A percentile compares a stretch with the other conserved stretches of the same genome.
Evolutionary conservation across 2,797 vertebrate species (phyloP).

Genomic region (Gallinago stenura): DNA sequence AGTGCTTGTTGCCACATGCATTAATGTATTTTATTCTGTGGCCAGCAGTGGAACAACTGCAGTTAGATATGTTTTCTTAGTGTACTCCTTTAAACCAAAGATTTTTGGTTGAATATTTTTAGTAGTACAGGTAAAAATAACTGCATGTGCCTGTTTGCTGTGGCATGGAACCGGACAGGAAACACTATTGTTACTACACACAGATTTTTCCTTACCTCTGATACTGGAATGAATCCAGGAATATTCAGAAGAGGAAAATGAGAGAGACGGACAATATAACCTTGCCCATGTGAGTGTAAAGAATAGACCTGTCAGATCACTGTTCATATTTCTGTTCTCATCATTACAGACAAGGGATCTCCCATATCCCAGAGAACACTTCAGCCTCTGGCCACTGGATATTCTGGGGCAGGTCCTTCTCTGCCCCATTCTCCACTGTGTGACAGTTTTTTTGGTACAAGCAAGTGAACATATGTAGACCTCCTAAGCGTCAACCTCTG

Average conservation of each 20-base stretch:
- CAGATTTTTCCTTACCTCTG: background rate
- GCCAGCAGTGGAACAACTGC: background rate
- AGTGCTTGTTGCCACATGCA: background rate
- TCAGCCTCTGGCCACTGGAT: background rate
- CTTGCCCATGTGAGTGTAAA: background rate
- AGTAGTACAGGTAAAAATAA: conserved; percentile 25
- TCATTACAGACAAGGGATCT: rapidly evolving
- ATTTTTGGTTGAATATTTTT: background rate
- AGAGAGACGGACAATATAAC: background rate
- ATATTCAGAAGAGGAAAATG: background rate
- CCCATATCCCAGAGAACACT: background rate
- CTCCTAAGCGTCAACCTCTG: background rate
- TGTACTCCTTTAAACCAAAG: background rate
- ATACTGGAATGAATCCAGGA: background rate
- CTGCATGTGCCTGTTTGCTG: background rate
- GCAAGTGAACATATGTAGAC: rapidly evolving
- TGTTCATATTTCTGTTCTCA: rapidly evolving
- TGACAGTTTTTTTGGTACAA: background rate
- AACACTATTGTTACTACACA: background rate
- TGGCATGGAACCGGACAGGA: background rate
- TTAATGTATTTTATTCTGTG: background rate
- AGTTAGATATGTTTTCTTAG: background rate
- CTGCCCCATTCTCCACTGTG: background rate
- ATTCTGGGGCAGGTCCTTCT: background rate
- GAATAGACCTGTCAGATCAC: background rate